These are phyloP conservation scores for Deilephila porcellus DNA, from an alignment of 2,888 invertebrate genomes.

Conservation along the genomic window DNA sequence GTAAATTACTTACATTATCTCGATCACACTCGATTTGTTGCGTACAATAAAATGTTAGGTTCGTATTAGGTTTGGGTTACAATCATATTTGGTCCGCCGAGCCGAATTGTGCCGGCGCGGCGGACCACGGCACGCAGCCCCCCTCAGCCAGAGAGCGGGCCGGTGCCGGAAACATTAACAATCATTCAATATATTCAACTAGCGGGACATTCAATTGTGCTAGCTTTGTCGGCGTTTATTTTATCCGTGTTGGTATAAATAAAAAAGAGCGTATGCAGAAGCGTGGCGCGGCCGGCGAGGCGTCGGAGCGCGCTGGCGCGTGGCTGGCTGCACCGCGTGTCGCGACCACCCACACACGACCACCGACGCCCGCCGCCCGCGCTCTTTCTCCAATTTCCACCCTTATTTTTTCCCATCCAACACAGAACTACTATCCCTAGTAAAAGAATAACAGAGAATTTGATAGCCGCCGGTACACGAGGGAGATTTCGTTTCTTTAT, in stretches of 20 bases:
- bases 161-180: not conserved
- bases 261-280: not conserved
- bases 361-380: not conserved
- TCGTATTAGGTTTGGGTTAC: slow-evolving; percentile 43
- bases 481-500: not conserved
- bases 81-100: slow-evolving; percentile 10
- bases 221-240: slow-evolving; percentile 18
- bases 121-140: slow-evolving; percentile 3
- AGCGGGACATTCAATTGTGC: not conserved
- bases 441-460: slow-evolving; percentile 10
- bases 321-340: not conserved
- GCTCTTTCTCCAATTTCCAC: not conserved
- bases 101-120: slow-evolving; percentile 11
- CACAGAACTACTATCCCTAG: not conserved
- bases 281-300: not conserved
- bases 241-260: not conserved
- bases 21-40: slow-evolving; percentile 77
- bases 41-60: slow-evolving; percentile 70
- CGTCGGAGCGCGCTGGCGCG: not conserved
- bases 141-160: slow-evolving; percentile 13
- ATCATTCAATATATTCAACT: not conserved
- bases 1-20: slow-evolving; percentile 81
- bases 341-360: not conserved
- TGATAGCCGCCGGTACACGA: not conserved
- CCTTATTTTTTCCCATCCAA: not conserved